Conservation (phyloP, 2,797 vertebrate species). For the Lycodopsis pacificus region DNA sequence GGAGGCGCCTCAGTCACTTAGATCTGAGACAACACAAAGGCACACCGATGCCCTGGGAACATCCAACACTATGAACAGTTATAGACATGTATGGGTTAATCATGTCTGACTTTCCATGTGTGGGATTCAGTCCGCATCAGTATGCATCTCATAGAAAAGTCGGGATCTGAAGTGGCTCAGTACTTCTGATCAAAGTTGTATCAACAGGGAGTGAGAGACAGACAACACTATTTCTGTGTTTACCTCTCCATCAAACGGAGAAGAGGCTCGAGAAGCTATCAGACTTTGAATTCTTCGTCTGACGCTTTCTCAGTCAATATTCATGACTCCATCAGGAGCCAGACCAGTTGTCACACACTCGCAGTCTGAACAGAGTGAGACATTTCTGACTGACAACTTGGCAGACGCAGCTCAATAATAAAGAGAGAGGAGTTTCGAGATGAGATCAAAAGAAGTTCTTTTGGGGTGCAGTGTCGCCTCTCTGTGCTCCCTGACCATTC, state of each 20-base stretch:
- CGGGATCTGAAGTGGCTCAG: slow-evolving; percentile 37
- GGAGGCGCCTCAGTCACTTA: slow-evolving; percentile 61
- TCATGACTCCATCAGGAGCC: slow-evolving; percentile 51
- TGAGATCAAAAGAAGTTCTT: slow-evolving; percentile 23
- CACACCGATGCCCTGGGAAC: slow-evolving; percentile 64
- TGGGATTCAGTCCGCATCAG: slow-evolving; percentile 11
- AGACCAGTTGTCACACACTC: slow-evolving; percentile 44
- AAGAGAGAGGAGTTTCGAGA: slow-evolving; percentile 25
- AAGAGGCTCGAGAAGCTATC: slow-evolving; percentile 48
- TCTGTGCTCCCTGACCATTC: slow-evolving; percentile 23
- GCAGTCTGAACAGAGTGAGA: slow-evolving; percentile 39
- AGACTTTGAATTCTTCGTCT: slow-evolving; percentile 42
- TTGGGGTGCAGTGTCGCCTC: not conserved
- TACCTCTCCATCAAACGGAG: slow-evolving; percentile 42
- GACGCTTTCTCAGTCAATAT: slow-evolving; percentile 57
- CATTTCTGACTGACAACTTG: slow-evolving; percentile 59
- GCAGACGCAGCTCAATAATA: slow-evolving; percentile 47
- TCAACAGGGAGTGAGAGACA: slow-evolving; percentile 38
- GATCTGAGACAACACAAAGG: slow-evolving; percentile 68
- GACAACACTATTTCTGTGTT: slow-evolving; percentile 47
- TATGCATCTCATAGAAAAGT: slow-evolving; percentile 48
- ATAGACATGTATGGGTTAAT: slow-evolving; percentile 41
- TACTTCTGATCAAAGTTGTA: slow-evolving; percentile 48
- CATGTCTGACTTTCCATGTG: slow-evolving; percentile 48
- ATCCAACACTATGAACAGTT: slow-evolving; percentile 49